Conservation (phyloP, 2,113 vertebrate genomes). For the Cynopterus brachyotis region DNA sequence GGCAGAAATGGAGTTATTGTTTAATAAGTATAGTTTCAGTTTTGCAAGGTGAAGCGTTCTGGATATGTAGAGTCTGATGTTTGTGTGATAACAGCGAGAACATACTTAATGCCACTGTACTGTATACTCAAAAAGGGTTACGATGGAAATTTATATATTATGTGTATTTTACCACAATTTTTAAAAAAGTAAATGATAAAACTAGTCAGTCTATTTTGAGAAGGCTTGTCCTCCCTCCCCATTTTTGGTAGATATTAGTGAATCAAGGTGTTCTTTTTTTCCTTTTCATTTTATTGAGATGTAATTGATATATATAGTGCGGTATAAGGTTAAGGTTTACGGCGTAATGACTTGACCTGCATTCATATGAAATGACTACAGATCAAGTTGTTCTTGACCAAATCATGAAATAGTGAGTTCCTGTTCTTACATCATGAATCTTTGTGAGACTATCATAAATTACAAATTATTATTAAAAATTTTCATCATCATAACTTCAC, state of each 20-base stretch:
- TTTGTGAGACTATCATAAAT: not conserved
- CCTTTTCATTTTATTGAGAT: not conserved
- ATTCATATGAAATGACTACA: not conserved
- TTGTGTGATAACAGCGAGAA: not conserved
- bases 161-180: not conserved
- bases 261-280: not conserved
- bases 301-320: not conserved
- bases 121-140: not conserved
- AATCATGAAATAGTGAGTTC: not conserved
- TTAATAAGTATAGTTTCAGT: not conserved
- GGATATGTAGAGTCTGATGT: not conserved
- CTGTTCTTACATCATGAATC: not conserved
- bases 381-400: not conserved
- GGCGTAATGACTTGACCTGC: not conserved
- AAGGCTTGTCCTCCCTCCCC: not conserved
- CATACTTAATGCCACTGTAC: not conserved
- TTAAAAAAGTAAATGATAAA: not conserved
- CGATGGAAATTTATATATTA: not conserved
- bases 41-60: not conserved
- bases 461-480: not conserved
- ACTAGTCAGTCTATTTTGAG: not conserved
- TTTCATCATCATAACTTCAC: slow-evolving; percentile 11
- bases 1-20: not conserved
- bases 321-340: not conserved
- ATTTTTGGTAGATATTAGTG: not conserved